Evolutionary conservation across 2,888 invertebrate species (phyloP), one percentile per base, ranked within the genome.

Genomic region (Drosophila peninsularis): DNA sequence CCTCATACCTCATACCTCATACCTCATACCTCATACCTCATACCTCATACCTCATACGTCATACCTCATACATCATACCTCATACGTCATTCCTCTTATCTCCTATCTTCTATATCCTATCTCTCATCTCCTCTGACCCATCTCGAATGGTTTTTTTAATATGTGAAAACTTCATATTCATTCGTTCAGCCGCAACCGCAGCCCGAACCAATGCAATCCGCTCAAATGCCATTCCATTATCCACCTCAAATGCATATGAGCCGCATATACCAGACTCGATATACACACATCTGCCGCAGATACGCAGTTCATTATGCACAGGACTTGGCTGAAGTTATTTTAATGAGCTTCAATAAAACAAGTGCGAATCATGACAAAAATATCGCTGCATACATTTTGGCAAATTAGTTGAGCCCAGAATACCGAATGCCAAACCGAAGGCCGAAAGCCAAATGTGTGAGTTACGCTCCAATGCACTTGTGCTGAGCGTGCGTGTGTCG

Each of bases 251-350:
- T 34, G 21, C 50, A 21, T n/a, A 34, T 11, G 21, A 21, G 34
- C 21, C 34, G 11, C 24, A 52, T 21, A 9, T 14, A 14, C 17
- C 30, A 32, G 11, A 4, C 17, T 2, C 1, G 10, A 10, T 39
- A n/a, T 5, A 1, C 7, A 37, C 6, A 52, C 14, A 37, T 37
- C 24, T 4, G 24, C 24, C 52, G 9, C 54, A 54, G 27, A 41
- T 41, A 54, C 41, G 30, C 54, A 63, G 56, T 71, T 71, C 39
- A 74, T 76, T 76, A 74, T 76, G 74, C 61, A 44, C 74, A 74
- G 77, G 57, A 44, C 54, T 41, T 41, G 52, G 42, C 39, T 37
- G 49, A 63, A 66, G 42, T 50, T 52, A 50, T 56, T 32, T 53
- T 50, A 41, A 49, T 49, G 47, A 62, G 45, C 21, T 63, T 21